A percentile compares a stretch with the other conserved stretches of the same genome.
These are phyloP conservation scores for Sarcophaga subvicina DNA, from an alignment of 2,888 invertebrate genomes.

Conservation along the genomic window DNA sequence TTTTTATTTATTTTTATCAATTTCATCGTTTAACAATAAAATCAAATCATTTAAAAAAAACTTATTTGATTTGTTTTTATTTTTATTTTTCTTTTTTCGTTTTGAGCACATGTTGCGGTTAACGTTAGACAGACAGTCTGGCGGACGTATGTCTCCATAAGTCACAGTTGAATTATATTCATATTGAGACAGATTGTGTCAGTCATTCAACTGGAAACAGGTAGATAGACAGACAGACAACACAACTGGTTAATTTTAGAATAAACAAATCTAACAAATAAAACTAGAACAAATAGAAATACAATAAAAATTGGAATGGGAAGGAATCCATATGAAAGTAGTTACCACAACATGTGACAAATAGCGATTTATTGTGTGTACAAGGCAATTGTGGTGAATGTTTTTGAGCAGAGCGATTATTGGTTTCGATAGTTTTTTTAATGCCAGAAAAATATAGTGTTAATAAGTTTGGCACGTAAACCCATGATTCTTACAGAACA, in stretches of 20 bases:
- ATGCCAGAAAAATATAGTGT: too few relatives aligned
- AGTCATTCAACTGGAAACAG: conserved; percentile 11
- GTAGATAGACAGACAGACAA: conserved; percentile 12
- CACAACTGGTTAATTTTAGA: conserved; percentile 3
- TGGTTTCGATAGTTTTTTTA: too few relatives aligned
- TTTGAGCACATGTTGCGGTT: not conserved
- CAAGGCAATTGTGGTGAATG: too few relatives aligned
- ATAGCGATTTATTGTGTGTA: too few relatives aligned
- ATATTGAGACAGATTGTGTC: not conserved
- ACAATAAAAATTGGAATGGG: not conserved
- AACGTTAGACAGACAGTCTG: conserved; percentile 25
- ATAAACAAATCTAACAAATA: not conserved
- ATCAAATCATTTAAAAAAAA: not conserved
- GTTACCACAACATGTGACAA: not conserved
- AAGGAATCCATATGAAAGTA: not conserved
- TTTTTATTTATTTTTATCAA: not conserved
- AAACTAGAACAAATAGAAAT: not conserved
- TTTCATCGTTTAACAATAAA: not conserved
- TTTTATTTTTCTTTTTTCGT: not conserved
- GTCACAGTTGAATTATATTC: not conserved
- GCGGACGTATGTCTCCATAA: conserved; percentile 9
- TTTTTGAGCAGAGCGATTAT: too few relatives aligned
- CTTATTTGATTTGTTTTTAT: not conserved
- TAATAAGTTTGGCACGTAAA: too few relatives aligned
- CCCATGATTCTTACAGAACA: too few relatives aligned